Base-by-base conservation (phyloP, 2,888 invertebrate species). In the Arctia plantaginis region DNA sequence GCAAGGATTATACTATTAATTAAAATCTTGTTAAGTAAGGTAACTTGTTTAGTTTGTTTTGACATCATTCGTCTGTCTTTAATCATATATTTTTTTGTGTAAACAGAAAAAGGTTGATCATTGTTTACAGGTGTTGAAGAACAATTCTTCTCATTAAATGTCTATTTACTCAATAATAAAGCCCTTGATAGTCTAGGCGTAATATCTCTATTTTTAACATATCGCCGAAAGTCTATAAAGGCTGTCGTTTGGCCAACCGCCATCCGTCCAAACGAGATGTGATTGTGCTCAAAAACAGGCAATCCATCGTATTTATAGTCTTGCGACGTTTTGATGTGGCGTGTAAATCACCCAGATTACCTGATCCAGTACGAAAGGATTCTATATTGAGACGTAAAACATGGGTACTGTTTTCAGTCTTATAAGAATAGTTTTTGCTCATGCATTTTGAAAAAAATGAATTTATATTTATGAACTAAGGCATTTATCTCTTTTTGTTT, bases 341-440 rank as follows among this genome's bases (percentile, higher is more conserved):
- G 76, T 75, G 81, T 84, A 83, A 82, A 83, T 83, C 83, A 83
- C 77, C 47, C 51, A 77, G 80, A 82, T 82, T 80, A 83, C 78
- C 83, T 76, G 44, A 23, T 76, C 73, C 80, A 80, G 78, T 83
- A 80, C 75, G 59, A 72, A 35, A 33, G 39, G 18, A 66, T 74
- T 41, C 39, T 18, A 66, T 33, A 67, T 20, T 44, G 44, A 67
- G 47, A 67, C 18, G 47, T 44, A 23, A 55, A 69, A 55, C 39
- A 18, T 44, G 20, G 39, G 1, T 33, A 44, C 66, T 66, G 10
- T 66, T 70, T 59, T 69, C 33, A n/a, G 41, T 13, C 23, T 41
- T 39, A 20, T 64, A 59, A 27, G 41, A 44, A 39, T 41, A 66
- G 30, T 67, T 39, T 51, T 65, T 35, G 64, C 3, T 47, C 47